Conservation (phyloP, 2,797 vertebrate genomes). For the Sphenopsis melanotis region DNA sequence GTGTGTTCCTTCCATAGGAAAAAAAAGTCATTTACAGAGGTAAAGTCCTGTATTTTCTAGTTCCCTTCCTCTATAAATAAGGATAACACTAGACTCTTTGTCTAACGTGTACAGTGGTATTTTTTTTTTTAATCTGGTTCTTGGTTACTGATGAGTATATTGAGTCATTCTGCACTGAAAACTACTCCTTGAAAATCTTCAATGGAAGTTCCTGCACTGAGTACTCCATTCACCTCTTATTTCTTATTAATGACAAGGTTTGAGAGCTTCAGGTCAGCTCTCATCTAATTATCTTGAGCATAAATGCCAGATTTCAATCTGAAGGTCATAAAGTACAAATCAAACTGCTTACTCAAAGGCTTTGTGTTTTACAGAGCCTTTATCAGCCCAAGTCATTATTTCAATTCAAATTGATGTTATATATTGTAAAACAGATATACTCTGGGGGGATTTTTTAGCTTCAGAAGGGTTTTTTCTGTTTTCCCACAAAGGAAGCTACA, state of each 20-base stretch:
- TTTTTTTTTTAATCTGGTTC: background rate
- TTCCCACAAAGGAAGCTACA: background rate
- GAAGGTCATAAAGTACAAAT: background rate
- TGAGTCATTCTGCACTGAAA: background rate
- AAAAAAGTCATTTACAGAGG: background rate
- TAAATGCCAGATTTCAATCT: background rate
- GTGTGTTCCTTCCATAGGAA: background rate
- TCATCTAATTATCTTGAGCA: background rate
- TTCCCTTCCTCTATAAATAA: background rate
- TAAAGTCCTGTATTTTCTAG: background rate
- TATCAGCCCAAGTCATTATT: background rate
- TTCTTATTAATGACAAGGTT: background rate
- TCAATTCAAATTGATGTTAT: background rate
- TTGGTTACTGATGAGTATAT: background rate
- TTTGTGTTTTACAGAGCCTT: background rate
- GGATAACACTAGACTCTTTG: background rate
- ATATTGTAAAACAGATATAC: background rate
- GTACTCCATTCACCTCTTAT: background rate
- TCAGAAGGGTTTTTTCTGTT: fast-evolving
- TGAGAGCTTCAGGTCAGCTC: background rate
- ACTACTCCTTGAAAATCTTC: background rate
- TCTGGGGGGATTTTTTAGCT: background rate
- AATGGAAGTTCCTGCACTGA: background rate
- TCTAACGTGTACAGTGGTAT: background rate
- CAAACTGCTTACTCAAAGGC: background rate